Conservation (phyloP, 2,113 vertebrate species). For the Phasianus colchicus region DNA sequence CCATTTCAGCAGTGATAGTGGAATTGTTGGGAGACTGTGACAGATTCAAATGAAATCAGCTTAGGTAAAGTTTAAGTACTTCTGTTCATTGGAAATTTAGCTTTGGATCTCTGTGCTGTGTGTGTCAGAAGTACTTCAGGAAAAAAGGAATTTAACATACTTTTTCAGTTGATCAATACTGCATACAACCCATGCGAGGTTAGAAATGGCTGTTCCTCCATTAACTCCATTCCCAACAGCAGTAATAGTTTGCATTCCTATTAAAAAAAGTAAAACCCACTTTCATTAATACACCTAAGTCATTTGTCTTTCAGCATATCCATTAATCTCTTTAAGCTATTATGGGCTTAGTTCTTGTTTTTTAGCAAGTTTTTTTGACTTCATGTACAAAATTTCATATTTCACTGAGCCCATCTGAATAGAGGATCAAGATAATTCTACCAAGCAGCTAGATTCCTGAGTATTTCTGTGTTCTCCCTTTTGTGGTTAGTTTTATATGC, state of each 20-base stretch:
- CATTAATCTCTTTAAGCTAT: neutral
- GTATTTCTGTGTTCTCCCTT: neutral
- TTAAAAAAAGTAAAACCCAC: neutral
- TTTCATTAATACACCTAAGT: neutral
- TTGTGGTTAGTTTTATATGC: neutral
- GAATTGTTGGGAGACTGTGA: neutral
- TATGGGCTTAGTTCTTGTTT: neutral
- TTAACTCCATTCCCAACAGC: neutral
- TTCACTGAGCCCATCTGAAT: neutral
- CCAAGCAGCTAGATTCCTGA: neutral
- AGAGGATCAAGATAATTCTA: neutral
- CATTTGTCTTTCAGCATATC: neutral
- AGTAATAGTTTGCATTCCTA: neutral
- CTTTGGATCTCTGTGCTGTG: neutral
- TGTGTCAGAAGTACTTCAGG: neutral
- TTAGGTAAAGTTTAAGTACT: neutral
- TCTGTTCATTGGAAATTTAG: neutral
- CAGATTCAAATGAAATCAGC: neutral
- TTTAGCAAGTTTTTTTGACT: neutral
- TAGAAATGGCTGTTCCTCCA: neutral
- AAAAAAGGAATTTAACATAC: neutral
- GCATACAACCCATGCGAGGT: neutral
- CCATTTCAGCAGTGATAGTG: neutral
- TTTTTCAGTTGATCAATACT: neutral
- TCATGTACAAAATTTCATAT: neutral